Conservation (phyloP, 2,113 vertebrate genomes). For the Neolamprologus ventralis region DNA sequence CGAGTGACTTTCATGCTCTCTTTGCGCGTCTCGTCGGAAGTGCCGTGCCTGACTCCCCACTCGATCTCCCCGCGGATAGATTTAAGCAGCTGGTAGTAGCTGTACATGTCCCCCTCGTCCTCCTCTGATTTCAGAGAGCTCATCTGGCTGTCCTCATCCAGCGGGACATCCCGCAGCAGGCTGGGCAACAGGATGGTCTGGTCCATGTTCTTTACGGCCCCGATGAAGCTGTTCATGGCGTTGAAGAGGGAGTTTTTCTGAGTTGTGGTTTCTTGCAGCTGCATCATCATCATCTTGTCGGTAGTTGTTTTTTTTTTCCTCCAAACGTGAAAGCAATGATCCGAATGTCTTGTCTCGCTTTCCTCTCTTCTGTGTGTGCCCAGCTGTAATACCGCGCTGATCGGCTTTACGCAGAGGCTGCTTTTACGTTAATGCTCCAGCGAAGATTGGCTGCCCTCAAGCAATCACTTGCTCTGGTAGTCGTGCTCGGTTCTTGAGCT, state of each 20-base stretch:
- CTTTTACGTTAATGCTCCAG: not conserved
- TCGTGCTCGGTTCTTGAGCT: not conserved
- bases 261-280: conserved; percentile 79
- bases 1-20: conserved; percentile 72
- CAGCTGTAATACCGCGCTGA: conserved; percentile 17
- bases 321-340: not conserved
- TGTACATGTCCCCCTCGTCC: conserved; percentile 87
- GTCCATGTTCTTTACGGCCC: conserved; percentile 98
- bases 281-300: conserved; percentile 79
- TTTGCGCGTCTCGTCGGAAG: conserved; percentile 73
- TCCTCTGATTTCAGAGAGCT: conserved; percentile 42
- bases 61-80: conserved; percentile 93
- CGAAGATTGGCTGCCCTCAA: conserved; percentile 7
- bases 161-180: conserved; percentile 89
- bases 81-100: conserved; percentile 92
- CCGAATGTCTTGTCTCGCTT: not conserved
- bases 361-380: not conserved
- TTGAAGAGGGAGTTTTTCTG: conserved; percentile 94
- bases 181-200: conserved; percentile 96
- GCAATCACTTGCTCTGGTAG: not conserved
- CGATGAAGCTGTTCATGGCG: conserved; percentile 95
- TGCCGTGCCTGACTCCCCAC: conserved; percentile 82
- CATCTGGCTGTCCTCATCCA: conserved; percentile 66
- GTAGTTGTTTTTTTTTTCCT: not conserved
- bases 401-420: conserved; percentile 19